phyloP scores from a whole-genome alignment of 2,113 vertebrate species.

The Callipepla squamata region DNA sequence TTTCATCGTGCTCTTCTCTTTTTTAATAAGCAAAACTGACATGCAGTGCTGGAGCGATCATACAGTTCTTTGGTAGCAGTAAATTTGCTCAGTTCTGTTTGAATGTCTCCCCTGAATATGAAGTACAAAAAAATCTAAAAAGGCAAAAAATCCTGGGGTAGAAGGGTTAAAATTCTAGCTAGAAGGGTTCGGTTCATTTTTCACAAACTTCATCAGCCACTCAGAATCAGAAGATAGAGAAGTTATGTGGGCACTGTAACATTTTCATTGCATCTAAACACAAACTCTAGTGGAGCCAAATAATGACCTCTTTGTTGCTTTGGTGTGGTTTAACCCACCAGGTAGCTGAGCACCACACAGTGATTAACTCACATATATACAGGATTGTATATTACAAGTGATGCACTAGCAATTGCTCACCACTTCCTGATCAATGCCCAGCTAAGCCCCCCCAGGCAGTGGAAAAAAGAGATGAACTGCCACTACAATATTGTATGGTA shows the following conservation, averaged over 20 bases:
- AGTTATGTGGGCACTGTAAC: not conserved
- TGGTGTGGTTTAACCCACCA: no score
- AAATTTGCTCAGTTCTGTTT: not conserved
- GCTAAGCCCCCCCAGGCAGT: no score
- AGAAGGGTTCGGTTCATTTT: not conserved
- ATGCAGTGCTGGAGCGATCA: not conserved
- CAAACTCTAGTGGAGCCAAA: not conserved
- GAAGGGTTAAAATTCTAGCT: not conserved
- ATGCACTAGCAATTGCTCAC: no score
- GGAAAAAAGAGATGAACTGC: no score
- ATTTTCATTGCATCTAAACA: not conserved
- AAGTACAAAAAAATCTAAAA: slow-evolving; percentile 4
- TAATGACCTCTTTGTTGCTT: not conserved
- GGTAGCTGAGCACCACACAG: no score
- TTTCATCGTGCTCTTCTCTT: not conserved
- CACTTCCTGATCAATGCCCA: no score
- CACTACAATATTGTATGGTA: no score
- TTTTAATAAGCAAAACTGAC: not conserved
- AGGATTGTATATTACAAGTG: no score
- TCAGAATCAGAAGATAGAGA: not conserved
- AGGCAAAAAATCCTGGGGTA: not conserved
- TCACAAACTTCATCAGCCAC: not conserved
- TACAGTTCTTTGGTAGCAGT: not conserved
- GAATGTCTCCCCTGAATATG: not conserved
- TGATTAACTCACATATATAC: no score